Conservation (phyloP, 2,797 vertebrate species). For the Taenioides sp. region DNA sequence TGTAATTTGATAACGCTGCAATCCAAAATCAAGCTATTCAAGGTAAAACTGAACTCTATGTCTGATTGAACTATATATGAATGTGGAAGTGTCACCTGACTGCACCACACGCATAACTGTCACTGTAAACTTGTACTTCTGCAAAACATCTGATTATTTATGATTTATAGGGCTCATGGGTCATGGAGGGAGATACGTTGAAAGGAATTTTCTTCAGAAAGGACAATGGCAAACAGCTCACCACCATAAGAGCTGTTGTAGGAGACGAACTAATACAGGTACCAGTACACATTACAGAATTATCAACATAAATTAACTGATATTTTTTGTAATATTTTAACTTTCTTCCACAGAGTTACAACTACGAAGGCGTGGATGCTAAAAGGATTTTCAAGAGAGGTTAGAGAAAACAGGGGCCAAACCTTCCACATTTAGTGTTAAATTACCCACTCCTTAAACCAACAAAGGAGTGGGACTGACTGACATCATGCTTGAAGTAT, state of each 20-base stretch:
- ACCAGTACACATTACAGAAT: conserved; percentile 19
- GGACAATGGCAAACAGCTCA: conserved; percentile 87
- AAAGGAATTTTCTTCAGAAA: conserved; percentile 83
- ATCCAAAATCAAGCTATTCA: not conserved
- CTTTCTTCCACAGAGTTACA: conserved; percentile 80
- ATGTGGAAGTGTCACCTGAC: not conserved
- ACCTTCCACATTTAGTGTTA: conserved; percentile 32
- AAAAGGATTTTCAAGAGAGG: conserved; percentile 89
- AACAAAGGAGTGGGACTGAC: not conserved
- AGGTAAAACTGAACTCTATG: not conserved
- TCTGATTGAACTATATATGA: not conserved
- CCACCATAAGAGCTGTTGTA: conserved; percentile 74
- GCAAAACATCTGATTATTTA: conserved; percentile 4
- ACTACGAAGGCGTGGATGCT: conserved; percentile 88
- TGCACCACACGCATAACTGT: not conserved
- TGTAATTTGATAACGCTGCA: not conserved
- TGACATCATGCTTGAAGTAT: conserved; percentile 2
- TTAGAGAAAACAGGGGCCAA: conserved; percentile 53
- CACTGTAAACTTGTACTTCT: conserved; percentile 5
- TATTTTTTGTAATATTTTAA: not conserved
- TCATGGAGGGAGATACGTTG: conserved; percentile 77
- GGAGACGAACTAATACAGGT: conserved; percentile 89
- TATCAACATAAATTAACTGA: no score
- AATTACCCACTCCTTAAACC: conserved; percentile 8
- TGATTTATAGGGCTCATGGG: conserved; percentile 83